phyloP scores from a whole-genome alignment of 2,113 vertebrate genomes.

The Chascanopsetta lugubris region DNA sequence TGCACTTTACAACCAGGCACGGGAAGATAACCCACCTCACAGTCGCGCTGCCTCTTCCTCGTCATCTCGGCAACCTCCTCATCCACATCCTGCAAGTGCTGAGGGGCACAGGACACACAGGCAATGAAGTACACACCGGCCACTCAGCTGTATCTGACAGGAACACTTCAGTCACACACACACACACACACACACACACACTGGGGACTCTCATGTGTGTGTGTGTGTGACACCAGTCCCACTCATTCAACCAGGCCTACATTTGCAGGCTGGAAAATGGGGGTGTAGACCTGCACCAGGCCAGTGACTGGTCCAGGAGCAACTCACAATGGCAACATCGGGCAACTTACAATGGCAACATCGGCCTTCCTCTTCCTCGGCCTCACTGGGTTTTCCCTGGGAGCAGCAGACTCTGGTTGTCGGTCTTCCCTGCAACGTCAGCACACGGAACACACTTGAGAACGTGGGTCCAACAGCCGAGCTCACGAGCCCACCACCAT shows the following conservation, averaged over 20 bases:
- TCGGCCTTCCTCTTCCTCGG: slow-evolving; percentile 95
- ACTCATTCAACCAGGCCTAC: neutral
- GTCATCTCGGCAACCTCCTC: slow-evolving; percentile 86
- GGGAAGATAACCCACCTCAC: slow-evolving; percentile 77
- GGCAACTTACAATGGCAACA: slow-evolving; percentile 89
- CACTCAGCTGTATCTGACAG: neutral
- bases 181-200: neutral
- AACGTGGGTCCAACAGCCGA: neutral
- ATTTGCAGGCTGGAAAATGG: neutral
- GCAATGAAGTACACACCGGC: fast-evolving
- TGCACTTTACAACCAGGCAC: neutral
- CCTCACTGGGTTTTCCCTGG: slow-evolving; percentile 67
- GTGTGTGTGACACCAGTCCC: neutral
- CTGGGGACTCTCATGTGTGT: neutral
- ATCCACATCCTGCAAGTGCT: slow-evolving; percentile 92
- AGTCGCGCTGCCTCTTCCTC: slow-evolving; percentile 81
- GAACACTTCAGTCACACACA: neutral
- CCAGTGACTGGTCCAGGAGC: neutral
- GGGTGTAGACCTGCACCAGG: neutral
- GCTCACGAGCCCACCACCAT: neutral
- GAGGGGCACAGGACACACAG: neutral
- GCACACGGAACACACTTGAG: neutral
- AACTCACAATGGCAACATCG: too few relatives aligned
- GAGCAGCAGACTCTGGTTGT: slow-evolving; percentile 65
- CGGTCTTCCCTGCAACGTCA: slow-evolving; percentile 67